phyloP scores from a whole-genome alignment of 1,140 invertebrate species.

The Trachymyrmex septentrionalis region DNA sequence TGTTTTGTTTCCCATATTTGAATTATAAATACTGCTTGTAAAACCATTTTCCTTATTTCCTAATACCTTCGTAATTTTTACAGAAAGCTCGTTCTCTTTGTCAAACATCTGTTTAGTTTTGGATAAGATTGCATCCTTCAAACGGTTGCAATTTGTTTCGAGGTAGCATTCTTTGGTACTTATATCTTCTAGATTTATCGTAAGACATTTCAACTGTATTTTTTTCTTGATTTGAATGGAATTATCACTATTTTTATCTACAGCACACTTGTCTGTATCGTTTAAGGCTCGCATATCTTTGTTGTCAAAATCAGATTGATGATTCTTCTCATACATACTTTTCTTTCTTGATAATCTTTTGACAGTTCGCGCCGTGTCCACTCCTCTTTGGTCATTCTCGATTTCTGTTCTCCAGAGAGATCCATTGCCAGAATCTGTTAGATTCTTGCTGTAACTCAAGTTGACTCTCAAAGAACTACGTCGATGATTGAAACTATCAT shows the following conservation, averaged over 20 bases:
- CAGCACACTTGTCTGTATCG: not conserved
- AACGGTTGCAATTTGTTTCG: conserved; percentile 67
- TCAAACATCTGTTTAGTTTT: conserved; percentile 79
- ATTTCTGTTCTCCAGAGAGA: conserved; percentile 59
- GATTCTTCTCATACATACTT: not conserved
- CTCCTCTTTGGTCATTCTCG: not conserved
- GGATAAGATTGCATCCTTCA: conserved; percentile 76
- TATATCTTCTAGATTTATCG: conserved; percentile 53
- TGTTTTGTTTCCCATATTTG: not conserved
- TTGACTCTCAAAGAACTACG: conserved; percentile 80
- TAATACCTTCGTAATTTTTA: conserved; percentile 73
- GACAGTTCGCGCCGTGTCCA: not conserved
- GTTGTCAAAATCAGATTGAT: conserved; percentile 3
- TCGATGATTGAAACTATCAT: conserved; percentile 55
- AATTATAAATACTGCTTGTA: not conserved
- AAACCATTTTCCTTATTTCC: not conserved
- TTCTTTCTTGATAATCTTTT: not conserved
- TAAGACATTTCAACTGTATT: conserved; percentile 35
- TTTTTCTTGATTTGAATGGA: not conserved
- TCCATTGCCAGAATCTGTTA: conserved; percentile 71
- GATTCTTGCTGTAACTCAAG: conserved; percentile 75
- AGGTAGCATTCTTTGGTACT: conserved; percentile 63
- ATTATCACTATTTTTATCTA: conserved; percentile 10
- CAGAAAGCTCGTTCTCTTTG: conserved; percentile 68
- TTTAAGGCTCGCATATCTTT: not conserved